Conservation (phyloP, 2,797 vertebrate species). For the Limnodromus scolopaceus region DNA sequence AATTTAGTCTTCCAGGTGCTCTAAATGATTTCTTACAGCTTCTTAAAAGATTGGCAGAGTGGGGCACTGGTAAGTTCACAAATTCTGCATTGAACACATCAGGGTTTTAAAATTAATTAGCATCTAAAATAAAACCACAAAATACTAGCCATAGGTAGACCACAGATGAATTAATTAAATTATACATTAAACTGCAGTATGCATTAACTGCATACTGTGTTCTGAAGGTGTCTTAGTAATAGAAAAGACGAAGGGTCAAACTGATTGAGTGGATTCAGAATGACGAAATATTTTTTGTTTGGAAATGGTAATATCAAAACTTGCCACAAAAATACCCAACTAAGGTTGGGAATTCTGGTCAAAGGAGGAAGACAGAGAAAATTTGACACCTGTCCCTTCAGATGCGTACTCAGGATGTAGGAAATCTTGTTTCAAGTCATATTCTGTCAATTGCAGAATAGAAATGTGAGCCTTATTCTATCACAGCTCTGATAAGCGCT, state of each 20-base stretch:
- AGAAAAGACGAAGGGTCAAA: neutral
- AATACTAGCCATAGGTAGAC: neutral
- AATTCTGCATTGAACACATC: neutral
- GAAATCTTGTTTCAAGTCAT: neutral
- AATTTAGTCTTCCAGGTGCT: neutral
- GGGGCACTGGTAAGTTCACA: neutral
- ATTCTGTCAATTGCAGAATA: neutral
- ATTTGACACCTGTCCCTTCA: neutral
- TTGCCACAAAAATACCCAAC: neutral
- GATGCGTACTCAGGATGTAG: neutral
- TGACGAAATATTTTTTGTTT: neutral
- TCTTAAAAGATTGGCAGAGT: neutral
- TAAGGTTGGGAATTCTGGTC: neutral
- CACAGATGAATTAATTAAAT: neutral
- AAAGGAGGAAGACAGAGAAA: neutral
- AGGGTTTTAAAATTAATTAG: neutral
- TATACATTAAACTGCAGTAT: neutral
- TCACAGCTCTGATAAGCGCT: neutral
- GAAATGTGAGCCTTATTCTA: neutral
- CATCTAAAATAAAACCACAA: neutral
- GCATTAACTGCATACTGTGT: neutral
- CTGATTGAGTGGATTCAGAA: neutral
- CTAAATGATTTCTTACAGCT: neutral
- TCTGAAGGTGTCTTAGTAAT: neutral
- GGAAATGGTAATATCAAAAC: neutral